Base-by-base conservation (phyloP, 2,888 invertebrate genomes). In the Sisyra nigra region DNA sequence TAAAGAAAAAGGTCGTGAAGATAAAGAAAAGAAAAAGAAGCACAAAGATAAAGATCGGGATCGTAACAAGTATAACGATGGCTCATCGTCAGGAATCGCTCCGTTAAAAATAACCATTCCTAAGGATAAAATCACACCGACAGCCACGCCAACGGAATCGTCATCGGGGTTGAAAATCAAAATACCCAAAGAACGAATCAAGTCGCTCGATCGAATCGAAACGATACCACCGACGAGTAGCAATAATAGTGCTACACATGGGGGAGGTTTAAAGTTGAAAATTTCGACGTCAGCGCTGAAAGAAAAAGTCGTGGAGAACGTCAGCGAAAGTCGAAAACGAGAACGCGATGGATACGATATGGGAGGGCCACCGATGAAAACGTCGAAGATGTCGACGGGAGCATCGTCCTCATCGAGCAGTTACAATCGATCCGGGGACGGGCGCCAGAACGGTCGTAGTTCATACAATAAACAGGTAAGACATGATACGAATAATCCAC, bases 101-200 rank as follows among this genome's bases (percentile, higher is more conserved):
- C 31, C 48, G 24, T 5, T 44, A 24, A 74, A 71, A 56, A 70
- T 76, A 42, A 76, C 72, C 36, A 74, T 74, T 48, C 68, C 72
- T 4, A 74, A 73, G 55, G 73, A 74, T 46, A 74, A 72, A 54
- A 55, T 72, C 5, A 63, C 33, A 57, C 62, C 47, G 13, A 32
- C 50, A 51, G 30, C 46, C 14, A 53, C 57, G 31, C 51, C 53
- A 7, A 51, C 66, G 29, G 41, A 0, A 63, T 62, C 41, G 65
- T n/a, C 68, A 1, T 54, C 61, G 1, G 77, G 79, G 1, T 57
- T 87, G 38, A 86, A 86, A 59, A 81, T 87, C 40, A 87, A 85
- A 60, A 87, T 87, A 41, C 78, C 82, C 1, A 84, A 82, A 55
- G 83, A 84, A 48, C 66, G 79, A 41, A 60, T 84, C 34, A 75